These are phyloP conservation scores for Pseudomyrmex gracilis DNA, from an alignment of 1,140 invertebrate species.

Conservation along the genomic window DNA sequence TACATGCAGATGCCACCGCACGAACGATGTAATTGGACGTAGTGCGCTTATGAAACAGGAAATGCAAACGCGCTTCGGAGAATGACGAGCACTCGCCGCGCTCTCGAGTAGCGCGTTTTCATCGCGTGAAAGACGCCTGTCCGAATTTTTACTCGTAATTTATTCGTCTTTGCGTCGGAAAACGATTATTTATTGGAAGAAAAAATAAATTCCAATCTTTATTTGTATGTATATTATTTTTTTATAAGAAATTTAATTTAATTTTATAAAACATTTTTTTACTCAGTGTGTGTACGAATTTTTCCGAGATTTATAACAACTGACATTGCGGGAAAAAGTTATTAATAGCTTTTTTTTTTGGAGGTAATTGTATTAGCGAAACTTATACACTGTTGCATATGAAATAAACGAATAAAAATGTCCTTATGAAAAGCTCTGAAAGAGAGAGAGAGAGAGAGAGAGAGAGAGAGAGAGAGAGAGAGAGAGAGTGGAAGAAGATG, in stretches of 20 bases:
- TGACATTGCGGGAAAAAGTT: not conserved
- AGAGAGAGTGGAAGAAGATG: not conserved
- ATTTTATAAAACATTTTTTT: not conserved
- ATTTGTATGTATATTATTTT: not conserved
- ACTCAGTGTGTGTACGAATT: too few species aligned
- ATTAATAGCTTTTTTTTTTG: constrained; percentile 16
- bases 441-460: too few species aligned
- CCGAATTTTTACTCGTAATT: constrained; percentile 3
- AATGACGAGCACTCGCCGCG: constrained; percentile 31
- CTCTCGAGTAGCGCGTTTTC: constrained; percentile 44
- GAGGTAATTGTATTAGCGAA: not conserved
- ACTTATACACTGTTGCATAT: not conserved
- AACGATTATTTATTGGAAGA: not conserved
- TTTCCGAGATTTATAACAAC: too few species aligned
- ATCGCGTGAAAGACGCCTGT: constrained; percentile 25
- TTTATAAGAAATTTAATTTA: not conserved
- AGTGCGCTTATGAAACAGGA: constrained; percentile 62
- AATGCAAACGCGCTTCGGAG: constrained; percentile 56
- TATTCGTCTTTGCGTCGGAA: not conserved
- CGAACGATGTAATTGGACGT: constrained; percentile 66
- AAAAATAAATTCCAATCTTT: not conserved
- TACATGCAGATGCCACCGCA: constrained; percentile 72
- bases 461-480: too few species aligned
- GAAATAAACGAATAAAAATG: constrained; percentile 37
- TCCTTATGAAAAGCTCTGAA: constrained; percentile 25